Evolutionary conservation across 2,113 vertebrate species (phyloP), one percentile per base, ranked within the genome.

Genomic region (Sterrhoptilus dennistouni): DNA sequence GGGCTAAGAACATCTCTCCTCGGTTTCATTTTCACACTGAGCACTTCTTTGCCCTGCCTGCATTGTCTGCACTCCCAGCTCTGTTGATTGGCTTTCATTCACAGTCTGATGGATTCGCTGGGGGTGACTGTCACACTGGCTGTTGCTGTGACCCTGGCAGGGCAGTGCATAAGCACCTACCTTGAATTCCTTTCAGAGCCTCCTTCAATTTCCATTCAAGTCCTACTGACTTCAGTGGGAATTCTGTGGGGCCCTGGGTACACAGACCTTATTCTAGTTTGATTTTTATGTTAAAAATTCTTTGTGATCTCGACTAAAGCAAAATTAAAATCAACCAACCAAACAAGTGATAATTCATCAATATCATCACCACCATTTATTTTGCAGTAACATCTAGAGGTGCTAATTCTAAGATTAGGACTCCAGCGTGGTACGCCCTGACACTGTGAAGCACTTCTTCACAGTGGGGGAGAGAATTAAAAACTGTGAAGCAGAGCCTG

Each of bases 1-100:
- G 82, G 77, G 75, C 82, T 93, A 47, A 77, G 85, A 92, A 77
- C 60, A 57, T 80, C 79, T 88, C 68, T 87, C 59, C 83, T 90
- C 38, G 54, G 35, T 70, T 93, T 79, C 68, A 71, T 93, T 87
- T 81, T 77, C 31, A 53, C 59, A 17, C 4, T 31, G 83, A 83
- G 71, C 44, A 8, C 88, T 90, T 19, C 52, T 50, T 19, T 78
- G 61, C 61, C 65, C 42, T 76, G 27, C 54, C 47, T 54, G 54
- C 63, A 5, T 66, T 80, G 54, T 69, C 49, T 79, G 38, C 60
- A 11, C 64, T 70, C 49, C 53, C 56, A 49, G 64, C 53, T 60
- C 68, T 57, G 71, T 5, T 42, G 68, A 6, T 28, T 38, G 56
- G 19, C 63, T 90, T 56, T 31, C 47, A 4, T 49, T 88, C 44